Base-by-base conservation (phyloP, 2,888 invertebrate genomes). In the Lepidochrysops patricia region DNA sequence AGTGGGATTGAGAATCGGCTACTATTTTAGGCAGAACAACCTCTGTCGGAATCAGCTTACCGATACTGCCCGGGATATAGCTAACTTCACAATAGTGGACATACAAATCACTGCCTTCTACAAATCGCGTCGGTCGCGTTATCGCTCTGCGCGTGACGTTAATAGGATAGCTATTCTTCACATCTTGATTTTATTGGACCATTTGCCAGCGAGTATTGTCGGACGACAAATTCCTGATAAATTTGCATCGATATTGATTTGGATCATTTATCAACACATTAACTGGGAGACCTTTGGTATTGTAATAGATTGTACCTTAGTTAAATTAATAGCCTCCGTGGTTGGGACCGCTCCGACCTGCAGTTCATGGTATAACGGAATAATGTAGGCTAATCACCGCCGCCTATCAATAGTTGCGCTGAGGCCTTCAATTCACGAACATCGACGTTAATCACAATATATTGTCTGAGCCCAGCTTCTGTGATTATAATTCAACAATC, bases 151-250 rank as follows among this genome's bases (percentile, higher is more conserved):
- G 71, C 70, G 74, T 75, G 84, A 84, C 84, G 75, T 80, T 82
- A 84, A 84, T 84, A 79, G 81, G 77, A 82, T 77, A 71, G 73
- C 81, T 77, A 80, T 83, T 81, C 79, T 78, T 82, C 80, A 79
- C 80, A 76, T 80, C 76, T 75, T 70, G 72, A 74, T 74, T 80
- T 81, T 82, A 84, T 82, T 82, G 81, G 75, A 73, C 76, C 66
- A 80, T 82, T 76, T 74, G 80, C 83, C 77, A 79, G 67, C 63
- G 61, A 66, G 65, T 67, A 71, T 70, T 70, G 69, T 72, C 69
- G 68, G 67, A 68, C 54, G 64, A 64, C 61, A 58, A 57, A 49
- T 27, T 32, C 48, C 13, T 57, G 35, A 35, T 37, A 19, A 27
- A 54, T 57, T 37, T 57, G n/a, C 54, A 19, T n/a, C 25, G 13